Percentiles rank a stretch among this genome's conserved stretches.
Conservation (phyloP, 2,888 invertebrate species). For the Meteorus colon region DNA sequence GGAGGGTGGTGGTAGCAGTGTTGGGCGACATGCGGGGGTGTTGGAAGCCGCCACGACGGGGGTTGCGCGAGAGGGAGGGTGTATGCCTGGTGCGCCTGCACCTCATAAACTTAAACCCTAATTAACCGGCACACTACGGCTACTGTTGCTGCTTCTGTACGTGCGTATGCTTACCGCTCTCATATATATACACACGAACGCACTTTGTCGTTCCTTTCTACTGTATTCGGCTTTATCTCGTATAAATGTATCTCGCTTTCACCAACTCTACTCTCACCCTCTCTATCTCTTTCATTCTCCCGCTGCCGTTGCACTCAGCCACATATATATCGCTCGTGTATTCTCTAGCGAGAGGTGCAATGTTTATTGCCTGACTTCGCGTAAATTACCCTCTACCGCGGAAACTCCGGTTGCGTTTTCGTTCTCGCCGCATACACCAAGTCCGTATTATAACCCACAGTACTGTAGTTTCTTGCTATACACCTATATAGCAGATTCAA, state of each 20-base stretch:
- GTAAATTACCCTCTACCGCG: slow-evolving; percentile 65
- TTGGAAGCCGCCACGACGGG: slow-evolving; percentile 46
- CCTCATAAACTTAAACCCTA: slow-evolving; percentile 74
- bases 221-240: slow-evolving; percentile 33
- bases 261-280: slow-evolving; percentile 44
- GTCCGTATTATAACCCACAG: slow-evolving; percentile 35
- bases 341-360: slow-evolving; percentile 68
- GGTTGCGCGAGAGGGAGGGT: slow-evolving; percentile 52
- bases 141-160: slow-evolving; percentile 68
- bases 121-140: slow-evolving; percentile 73
- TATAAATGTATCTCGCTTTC: slow-evolving; percentile 25
- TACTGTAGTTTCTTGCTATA: too few relatives aligned
- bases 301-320: slow-evolving; percentile 41
- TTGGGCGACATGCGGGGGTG: slow-evolving; percentile 48
- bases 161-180: slow-evolving; percentile 69
- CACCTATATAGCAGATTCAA: background rate
- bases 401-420: slow-evolving; percentile 43
- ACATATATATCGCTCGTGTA: slow-evolving; percentile 50
- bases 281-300: slow-evolving; percentile 27
- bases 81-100: slow-evolving; percentile 71
- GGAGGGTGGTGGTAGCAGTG: slow-evolving; percentile 47
- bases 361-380: slow-evolving; percentile 70
- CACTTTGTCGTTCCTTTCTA: slow-evolving; percentile 63
- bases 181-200: slow-evolving; percentile 60
- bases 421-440: slow-evolving; percentile 29